Base-by-base conservation (phyloP, 2,888 invertebrate species). In the Germaria angustata region DNA sequence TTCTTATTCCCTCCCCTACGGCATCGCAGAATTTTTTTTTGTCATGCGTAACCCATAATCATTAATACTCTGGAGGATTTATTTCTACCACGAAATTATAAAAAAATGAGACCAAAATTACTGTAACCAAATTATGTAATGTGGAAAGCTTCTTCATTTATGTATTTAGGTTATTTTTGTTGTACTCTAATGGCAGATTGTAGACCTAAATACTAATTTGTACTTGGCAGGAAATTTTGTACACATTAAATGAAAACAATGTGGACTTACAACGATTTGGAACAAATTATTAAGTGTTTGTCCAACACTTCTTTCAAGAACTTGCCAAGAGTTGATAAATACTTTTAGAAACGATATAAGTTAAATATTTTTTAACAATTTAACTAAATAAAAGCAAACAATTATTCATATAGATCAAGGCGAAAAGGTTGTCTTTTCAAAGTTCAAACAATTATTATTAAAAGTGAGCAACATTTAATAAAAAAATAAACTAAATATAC, bases 31-130 rank as follows among this genome's bases (percentile, higher is more conserved):
- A 2, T 51, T 1, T 20, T 66, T 82, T 9, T 84, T 72, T 80
- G 75, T 78, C 82, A 81, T 73, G 76, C 79, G 69, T 55, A 81
- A 78, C 80, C 78, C 68, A 82, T 80, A 85, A 84, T 79, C 84
- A 79, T 83, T 82, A 82, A 84, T 83, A 69, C 80, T 72, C 78
- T 79, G 51, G 81, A 72, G 84, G 65, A 81, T 84, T 75, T 75
- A 51, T 65, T 41, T 59, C 22, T 46, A 20, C 2, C 20, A 15
- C 32, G 11, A 55, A 41, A 59, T 17, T 9, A 24, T 9, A 53
- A 28, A 17, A 17, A 66, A 65, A 44, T 9, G 17, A 66, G 57
- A 44, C 13, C 63, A 11, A 20, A 46, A 51, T 41, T 49, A 53
- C 34, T 41, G 63, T 59, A 44, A 68, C 63, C 57, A 75, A 59